phyloP scores from a whole-genome alignment of 2,113 vertebrate species.

The Siphamia tubifer region DNA sequence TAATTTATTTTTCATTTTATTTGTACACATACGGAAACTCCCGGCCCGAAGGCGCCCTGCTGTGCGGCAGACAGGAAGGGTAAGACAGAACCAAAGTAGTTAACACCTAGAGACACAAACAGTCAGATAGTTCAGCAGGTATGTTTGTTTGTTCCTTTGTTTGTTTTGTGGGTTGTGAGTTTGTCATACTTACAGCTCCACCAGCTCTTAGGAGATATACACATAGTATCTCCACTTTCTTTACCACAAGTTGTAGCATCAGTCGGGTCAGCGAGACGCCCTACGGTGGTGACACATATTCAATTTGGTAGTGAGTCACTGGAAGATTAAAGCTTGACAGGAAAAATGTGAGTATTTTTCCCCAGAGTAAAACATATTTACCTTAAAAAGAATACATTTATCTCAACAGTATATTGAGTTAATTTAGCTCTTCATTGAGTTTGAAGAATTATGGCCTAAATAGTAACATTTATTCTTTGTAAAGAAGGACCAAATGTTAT shows the following conservation, averaged over 20 bases:
- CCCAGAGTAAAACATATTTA: too few species aligned
- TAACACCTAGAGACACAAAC: conserved; percentile 58
- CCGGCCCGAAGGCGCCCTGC: conserved; percentile 55
- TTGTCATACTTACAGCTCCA: conserved; percentile 69
- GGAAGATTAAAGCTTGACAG: too few species aligned
- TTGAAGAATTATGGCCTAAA: too few species aligned
- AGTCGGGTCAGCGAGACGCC: conserved; percentile 68
- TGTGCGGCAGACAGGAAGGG: conserved; percentile 75
- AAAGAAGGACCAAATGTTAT: too few species aligned
- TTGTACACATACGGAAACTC: conserved; percentile 28
- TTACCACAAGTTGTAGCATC: conserved; percentile 56
- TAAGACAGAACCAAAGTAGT: conserved; percentile 64
- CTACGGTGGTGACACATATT: conserved; percentile 30
- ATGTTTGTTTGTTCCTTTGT: background rate
- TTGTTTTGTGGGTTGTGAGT: background rate
- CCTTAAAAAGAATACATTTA: too few species aligned
- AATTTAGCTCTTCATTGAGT: too few species aligned
- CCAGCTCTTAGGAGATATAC: conserved; percentile 73
- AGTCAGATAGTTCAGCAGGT: background rate
- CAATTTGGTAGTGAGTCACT: too few species aligned
- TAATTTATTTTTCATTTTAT: background rate
- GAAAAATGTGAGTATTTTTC: too few species aligned
- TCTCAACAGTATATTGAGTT: too few species aligned
- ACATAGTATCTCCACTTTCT: conserved; percentile 51
- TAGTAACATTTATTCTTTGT: too few species aligned